These are phyloP conservation scores for Pachyuromys duprasi DNA, from an alignment of 2,797 vertebrate species.

Conservation along the genomic window DNA sequence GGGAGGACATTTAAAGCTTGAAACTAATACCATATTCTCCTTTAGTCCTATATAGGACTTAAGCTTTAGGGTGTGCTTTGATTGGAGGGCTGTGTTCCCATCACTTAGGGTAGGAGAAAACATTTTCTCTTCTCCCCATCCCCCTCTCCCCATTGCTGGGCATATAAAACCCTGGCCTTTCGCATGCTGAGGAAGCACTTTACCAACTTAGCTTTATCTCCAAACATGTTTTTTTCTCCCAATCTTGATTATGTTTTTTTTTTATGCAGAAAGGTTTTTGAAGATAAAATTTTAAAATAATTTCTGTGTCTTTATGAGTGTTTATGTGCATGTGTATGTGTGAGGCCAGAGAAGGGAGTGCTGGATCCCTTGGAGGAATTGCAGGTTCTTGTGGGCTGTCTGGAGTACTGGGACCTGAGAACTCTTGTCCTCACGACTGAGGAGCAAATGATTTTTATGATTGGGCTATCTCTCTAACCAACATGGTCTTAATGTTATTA, in stretches of 20 bases:
- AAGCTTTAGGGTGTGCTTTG: conserved; percentile 23
- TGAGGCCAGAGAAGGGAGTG: not conserved
- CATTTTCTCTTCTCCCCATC: not conserved
- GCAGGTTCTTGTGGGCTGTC: not conserved
- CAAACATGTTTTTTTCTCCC: not conserved
- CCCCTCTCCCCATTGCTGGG: no score
- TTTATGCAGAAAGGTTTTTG: not conserved
- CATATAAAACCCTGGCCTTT: not conserved
- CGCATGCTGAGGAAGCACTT: not conserved
- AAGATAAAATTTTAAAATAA: not conserved
- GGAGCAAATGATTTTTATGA: not conserved
- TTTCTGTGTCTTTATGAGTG: not conserved
- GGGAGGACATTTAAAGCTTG: conserved; percentile 49
- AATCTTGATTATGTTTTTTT: not conserved
- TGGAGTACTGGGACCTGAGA: not conserved
- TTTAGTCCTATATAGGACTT: not conserved
- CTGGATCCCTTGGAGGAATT: not conserved
- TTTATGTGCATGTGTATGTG: not conserved
- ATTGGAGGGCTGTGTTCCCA: not conserved
- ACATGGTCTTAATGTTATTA: conserved; percentile 16
- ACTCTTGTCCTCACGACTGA: not conserved
- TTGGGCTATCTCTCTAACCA: not conserved
- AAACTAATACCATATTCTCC: not conserved
- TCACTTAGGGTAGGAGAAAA: not conserved
- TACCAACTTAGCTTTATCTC: not conserved